phyloP scores from a whole-genome alignment of 2,888 invertebrate species.

The Ormyrus thymus region DNA sequence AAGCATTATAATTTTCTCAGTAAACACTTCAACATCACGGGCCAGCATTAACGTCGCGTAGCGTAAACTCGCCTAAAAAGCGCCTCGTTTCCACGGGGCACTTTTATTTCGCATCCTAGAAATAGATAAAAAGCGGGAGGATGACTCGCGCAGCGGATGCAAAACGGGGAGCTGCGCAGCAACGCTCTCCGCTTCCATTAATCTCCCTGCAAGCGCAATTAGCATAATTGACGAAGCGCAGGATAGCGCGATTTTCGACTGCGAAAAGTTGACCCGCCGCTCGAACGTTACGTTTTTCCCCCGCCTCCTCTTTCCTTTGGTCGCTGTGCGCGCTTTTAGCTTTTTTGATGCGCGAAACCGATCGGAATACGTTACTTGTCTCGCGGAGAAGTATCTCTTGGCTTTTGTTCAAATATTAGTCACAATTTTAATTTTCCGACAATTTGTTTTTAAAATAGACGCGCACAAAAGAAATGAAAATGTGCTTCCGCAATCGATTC shows the following conservation, averaged over 20 bases:
- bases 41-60: background rate
- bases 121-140: constrained; percentile 36
- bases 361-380: too few relatives aligned
- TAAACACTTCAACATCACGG: too few relatives aligned
- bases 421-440: constrained; percentile 11
- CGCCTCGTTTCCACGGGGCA: constrained; percentile 14
- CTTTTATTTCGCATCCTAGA: constrained; percentile 23
- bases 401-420: too few relatives aligned
- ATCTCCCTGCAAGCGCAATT: constrained; percentile 74
- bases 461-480: too few relatives aligned
- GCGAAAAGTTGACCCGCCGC: constrained; percentile 64
- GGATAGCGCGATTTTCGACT: constrained; percentile 72
- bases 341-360: too few relatives aligned
- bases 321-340: background rate
- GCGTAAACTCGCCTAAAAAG: background rate
- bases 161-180: constrained; percentile 54
- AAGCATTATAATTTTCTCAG: too few relatives aligned
- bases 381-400: too few relatives aligned
- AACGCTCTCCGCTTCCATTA: constrained; percentile 72
- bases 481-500: too few relatives aligned
- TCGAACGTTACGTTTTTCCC: background rate
- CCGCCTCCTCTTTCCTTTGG: background rate
- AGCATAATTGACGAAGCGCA: constrained; percentile 74
- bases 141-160: constrained; percentile 56
- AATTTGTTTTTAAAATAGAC: too few relatives aligned